Base-by-base conservation (phyloP, 2,888 invertebrate species). In the Caenorhabditis macrosperma region DNA sequence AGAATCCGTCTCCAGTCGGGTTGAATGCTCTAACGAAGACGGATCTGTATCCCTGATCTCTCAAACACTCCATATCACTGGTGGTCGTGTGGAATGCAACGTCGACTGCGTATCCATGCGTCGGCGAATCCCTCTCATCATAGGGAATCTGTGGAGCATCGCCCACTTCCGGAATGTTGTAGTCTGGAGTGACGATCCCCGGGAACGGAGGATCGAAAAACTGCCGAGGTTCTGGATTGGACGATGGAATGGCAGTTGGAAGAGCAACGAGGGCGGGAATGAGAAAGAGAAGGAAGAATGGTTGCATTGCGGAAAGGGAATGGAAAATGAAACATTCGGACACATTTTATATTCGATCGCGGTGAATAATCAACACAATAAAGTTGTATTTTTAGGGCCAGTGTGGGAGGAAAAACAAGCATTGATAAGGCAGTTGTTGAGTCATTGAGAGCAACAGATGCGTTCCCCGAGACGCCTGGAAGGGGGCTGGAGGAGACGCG, bases 21-120 rank as follows among this genome's bases (percentile, higher is more conserved):
- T 55, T 57, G 48, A 83, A 80, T 22, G 74, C 82, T 50, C 82
- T 69, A 26, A 64, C 64, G 41, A 82, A 82, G 10, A 77, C 78
- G 6, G 79, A 63, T 20, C 46, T 50, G 59, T 79, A 82, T 17
- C 76, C 76, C 9, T 55, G 20, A 2, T 48, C 28, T 67, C 59
- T 76, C 35, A 82, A 33, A 50, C 82, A 82, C 5, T 54, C 61
- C 71, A 82, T 69, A 38, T 75, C 68, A 46, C 71, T 66, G 15
- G 22, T 12, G 30, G 67, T 68, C 17, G 76, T 76, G 20, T 50
- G 64, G 15, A 59, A 63, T 41, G 76, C 46, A 22, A 82, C 44
- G 50, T 82, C 82, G 9, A 79, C 71, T 0, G 76, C 71, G 30
- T 82, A 82, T 2, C 72, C 76, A 46, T 74, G 74, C 26, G 74